A percentile compares a stretch with the other conserved stretches of the same genome.
Conservation (phyloP, 2,113 vertebrate genomes). For the Pundamilia nyererei region DNA sequence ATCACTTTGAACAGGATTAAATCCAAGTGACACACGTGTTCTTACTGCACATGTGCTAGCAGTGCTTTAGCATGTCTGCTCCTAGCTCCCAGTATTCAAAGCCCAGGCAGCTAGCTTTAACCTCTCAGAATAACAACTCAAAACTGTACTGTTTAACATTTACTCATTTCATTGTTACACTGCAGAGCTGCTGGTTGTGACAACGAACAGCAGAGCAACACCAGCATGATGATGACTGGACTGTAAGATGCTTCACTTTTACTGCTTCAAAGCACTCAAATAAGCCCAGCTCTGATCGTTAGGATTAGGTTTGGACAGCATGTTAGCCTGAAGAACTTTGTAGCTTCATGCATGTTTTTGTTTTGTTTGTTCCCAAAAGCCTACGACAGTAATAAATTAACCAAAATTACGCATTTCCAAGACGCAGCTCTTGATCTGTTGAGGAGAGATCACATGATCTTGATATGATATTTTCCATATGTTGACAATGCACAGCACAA, state of each 20-base stretch:
- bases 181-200: not conserved
- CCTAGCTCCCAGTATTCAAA: not conserved
- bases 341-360: fast-evolving
- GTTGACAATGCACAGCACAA: not conserved
- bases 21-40: not conserved
- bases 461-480: not conserved
- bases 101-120: not conserved
- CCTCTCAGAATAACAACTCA: not conserved
- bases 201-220: not conserved
- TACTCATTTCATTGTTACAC: not conserved
- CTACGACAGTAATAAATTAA: not conserved
- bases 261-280: not conserved
- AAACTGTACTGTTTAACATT: not conserved
- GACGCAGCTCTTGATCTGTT: fast-evolving
- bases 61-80: not conserved
- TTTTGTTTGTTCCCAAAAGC: not conserved
- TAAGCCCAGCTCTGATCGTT: not conserved
- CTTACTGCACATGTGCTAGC: not conserved
- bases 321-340: not conserved
- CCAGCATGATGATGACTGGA: not conserved
- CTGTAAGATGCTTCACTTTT: not conserved
- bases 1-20: not conserved
- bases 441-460: not conserved
- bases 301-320: not conserved
- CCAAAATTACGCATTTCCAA: not conserved